A percentile compares a stretch with the other conserved stretches of the same genome.
Evolutionary conservation across 2,113 vertebrate genomes (phyloP).

Genomic region (Carassius gibelio): DNA sequence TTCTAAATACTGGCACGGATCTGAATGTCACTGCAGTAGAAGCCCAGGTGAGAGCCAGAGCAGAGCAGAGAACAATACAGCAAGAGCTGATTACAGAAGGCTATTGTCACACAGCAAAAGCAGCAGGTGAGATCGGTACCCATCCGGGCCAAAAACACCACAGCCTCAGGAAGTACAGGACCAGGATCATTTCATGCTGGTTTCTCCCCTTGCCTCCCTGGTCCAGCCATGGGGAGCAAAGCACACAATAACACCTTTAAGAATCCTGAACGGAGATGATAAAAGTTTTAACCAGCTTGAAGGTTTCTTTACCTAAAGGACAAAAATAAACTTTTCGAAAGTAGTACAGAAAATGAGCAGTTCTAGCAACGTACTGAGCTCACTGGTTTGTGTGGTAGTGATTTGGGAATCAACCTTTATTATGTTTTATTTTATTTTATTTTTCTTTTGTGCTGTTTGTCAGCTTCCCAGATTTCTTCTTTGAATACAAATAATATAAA

Average conservation of each 20-base stretch:
- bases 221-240: background rate
- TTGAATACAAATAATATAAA: background rate
- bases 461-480: background rate
- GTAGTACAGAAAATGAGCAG: background rate
- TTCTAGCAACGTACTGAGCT: background rate
- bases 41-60: constrained; percentile 31
- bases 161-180: constrained; percentile 10
- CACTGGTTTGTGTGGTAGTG: background rate
- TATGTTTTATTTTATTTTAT: background rate
- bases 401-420: constrained; percentile 7
- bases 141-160: constrained; percentile 7
- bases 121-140: constrained; percentile 16
- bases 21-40: constrained; percentile 17
- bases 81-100: constrained; percentile 9
- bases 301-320: background rate
- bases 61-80: constrained; percentile 31
- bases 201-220: background rate
- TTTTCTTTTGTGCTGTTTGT: background rate
- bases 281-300: background rate
- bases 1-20: constrained; percentile 7
- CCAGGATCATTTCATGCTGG: background rate
- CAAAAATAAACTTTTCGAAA: background rate
- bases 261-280: background rate
- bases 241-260: background rate
- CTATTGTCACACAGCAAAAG: constrained; percentile 28